Conservation (phyloP, 2,888 invertebrate species). For the Diadegma fenestrale region DNA sequence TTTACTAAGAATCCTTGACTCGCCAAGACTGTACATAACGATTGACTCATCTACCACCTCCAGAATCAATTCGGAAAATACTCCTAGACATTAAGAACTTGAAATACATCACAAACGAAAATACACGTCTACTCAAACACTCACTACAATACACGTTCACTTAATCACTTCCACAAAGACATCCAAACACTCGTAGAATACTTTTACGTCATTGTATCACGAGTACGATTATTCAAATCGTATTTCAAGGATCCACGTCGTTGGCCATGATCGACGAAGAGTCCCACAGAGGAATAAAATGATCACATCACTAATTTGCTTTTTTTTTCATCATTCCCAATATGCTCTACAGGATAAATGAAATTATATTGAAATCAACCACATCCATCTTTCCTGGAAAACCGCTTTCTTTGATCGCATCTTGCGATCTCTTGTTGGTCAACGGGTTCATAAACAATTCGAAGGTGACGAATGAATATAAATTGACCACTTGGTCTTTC, state of each 20-base stretch:
- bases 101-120: not conserved
- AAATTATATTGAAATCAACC: not conserved
- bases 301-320: not conserved
- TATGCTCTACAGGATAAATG: no score
- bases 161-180: not conserved
- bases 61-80: not conserved
- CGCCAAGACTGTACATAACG: conserved; percentile 11
- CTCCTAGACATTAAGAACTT: not conserved
- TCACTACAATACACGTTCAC: not conserved
- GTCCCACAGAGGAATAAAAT: not conserved
- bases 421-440: not conserved
- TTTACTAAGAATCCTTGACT: conserved; percentile 74
- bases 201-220: not conserved
- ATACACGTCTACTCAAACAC: not conserved
- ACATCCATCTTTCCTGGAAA: not conserved
- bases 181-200: not conserved
- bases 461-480: conserved; percentile 12
- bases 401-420: not conserved
- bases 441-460: conserved; percentile 16
- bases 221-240: not conserved
- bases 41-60: not conserved
- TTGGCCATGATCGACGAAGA: not conserved
- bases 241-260: not conserved
- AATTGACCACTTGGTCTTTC: conserved; percentile 48
- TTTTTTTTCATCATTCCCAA: not conserved